These are phyloP conservation scores for Montipora foliosa DNA, from an alignment of 64 coral and sea anemone species.

Conservation along the genomic window DNA sequence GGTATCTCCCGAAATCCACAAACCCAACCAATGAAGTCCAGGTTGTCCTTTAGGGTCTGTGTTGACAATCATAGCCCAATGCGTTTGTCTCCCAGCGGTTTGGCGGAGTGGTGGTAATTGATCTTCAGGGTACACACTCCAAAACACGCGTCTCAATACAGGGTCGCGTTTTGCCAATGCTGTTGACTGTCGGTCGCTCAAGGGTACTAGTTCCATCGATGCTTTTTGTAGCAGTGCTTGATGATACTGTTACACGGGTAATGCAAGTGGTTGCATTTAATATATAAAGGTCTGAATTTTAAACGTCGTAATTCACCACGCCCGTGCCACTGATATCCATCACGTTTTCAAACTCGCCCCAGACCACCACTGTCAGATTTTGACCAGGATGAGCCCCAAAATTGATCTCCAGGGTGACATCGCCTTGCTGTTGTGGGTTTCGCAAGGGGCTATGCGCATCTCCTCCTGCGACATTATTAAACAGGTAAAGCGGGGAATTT, in stretches of 20 bases:
- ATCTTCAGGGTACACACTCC: not conserved
- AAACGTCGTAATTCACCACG: not conserved
- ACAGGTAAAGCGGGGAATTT: slow-evolving; percentile 71
- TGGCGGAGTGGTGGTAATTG: not conserved
- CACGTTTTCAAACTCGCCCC: slow-evolving; percentile 56
- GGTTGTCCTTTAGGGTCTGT: slow-evolving; percentile 12
- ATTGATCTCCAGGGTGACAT: not conserved
- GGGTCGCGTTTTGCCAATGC: no score
- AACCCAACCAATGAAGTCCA: slow-evolving; percentile 6
- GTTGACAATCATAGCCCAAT: slow-evolving; percentile 13
- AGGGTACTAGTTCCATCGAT: no score
- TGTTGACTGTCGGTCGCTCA: no score
- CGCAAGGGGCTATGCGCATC: not conserved
- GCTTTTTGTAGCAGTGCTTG: not conserved
- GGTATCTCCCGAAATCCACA: slow-evolving; percentile 1
- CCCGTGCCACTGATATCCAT: slow-evolving; percentile 5
- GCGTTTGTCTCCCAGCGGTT: no score
- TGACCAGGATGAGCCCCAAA: not conserved
- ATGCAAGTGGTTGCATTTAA: no score
- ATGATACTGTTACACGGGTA: not conserved
- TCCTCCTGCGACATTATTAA: slow-evolving; percentile 35
- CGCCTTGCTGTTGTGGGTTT: not conserved
- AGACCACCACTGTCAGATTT: slow-evolving; percentile 18
- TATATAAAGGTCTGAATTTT: no score
- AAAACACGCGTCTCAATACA: not conserved